Evolutionary conservation across 1,140 invertebrate species (phyloP).

Genomic region (Ceratitis capitata): DNA sequence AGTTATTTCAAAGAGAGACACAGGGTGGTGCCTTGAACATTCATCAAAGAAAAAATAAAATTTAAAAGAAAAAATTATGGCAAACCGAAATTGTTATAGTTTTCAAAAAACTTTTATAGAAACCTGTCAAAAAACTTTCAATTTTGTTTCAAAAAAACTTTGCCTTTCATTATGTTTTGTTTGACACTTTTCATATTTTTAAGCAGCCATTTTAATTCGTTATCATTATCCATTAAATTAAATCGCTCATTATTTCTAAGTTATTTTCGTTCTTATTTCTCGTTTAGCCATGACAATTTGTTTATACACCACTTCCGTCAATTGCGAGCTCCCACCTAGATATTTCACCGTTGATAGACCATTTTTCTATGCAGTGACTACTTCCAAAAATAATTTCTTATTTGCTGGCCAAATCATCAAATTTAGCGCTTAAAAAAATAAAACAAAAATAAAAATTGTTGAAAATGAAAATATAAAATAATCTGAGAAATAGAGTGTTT

Average conservation of each 20-base stretch:
- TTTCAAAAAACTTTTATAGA: no score
- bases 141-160: no score
- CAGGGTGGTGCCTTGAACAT: neutral
- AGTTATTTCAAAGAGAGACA: neutral
- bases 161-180: neutral
- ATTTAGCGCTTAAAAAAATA: neutral
- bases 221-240: neutral
- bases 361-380: slow-evolving; percentile 2
- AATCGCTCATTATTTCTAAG: neutral
- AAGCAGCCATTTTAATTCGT: neutral
- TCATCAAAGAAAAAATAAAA: no score
- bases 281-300: slow-evolving; percentile 43
- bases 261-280: slow-evolving; percentile 38
- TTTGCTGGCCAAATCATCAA: slow-evolving; percentile 12
- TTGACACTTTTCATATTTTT: neutral
- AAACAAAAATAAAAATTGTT: no score
- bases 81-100: no score
- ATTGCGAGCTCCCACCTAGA: neutral
- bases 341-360: slow-evolving; percentile 12
- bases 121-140: no score
- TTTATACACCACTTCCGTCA: slow-evolving; percentile 46
- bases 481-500: no score
- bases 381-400: neutral
- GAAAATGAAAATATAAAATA: no score
- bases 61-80: no score